Evolutionary conservation across 2,113 vertebrate species (phyloP).

Genomic region (Dipodomys spectabilis): DNA sequence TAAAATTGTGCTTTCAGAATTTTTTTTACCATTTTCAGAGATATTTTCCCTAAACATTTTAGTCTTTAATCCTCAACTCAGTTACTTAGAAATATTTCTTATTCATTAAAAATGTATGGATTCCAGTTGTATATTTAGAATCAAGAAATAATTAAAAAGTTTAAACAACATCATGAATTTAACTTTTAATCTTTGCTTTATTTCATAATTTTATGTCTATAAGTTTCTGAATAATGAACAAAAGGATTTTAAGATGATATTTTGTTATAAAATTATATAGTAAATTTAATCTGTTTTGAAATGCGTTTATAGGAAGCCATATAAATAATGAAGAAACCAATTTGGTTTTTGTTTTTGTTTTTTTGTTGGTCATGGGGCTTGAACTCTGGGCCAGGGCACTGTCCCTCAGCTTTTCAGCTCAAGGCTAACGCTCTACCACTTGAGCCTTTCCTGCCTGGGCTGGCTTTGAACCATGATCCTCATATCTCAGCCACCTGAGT

Average conservation of each 20-base stretch:
- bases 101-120: neutral
- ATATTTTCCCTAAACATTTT: neutral
- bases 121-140: neutral
- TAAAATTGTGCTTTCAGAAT: conserved; percentile 32
- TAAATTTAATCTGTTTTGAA: neutral
- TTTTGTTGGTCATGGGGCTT: no score
- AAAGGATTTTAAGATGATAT: neutral
- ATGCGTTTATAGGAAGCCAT: conserved; percentile 28
- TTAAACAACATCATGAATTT: neutral
- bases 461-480: no score
- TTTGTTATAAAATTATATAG: neutral
- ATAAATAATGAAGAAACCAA: neutral
- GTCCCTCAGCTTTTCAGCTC: no score
- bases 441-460: no score
- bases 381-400: no score
- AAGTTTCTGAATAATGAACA: neutral
- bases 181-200: neutral
- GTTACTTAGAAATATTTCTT: neutral
- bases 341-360: no score
- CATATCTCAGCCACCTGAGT: no score
- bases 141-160: neutral
- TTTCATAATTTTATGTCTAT: neutral
- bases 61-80: neutral
- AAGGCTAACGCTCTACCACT: no score
- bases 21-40: conserved; percentile 3